phyloP scores from a whole-genome alignment of 2,888 invertebrate genomes.

The Coelopa pilipes region DNA sequence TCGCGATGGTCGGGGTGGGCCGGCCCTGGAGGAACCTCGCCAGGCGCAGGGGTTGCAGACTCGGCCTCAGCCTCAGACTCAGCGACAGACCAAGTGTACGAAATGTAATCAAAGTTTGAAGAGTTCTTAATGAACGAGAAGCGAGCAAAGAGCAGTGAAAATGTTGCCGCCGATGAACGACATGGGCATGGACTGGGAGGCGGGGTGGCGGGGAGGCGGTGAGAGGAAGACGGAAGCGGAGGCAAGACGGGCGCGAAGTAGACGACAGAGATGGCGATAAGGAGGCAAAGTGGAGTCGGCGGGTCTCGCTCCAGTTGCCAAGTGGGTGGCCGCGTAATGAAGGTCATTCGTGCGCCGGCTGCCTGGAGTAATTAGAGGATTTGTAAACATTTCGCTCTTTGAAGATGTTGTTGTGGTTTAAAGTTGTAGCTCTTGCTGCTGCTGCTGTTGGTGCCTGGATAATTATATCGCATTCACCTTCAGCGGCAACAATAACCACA shows the following conservation, averaged over 20 bases:
- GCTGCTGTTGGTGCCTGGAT: too few species aligned
- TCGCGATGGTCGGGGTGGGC: too few species aligned
- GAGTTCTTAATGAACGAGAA: slow-evolving; percentile 1
- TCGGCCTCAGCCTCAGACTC: too few species aligned
- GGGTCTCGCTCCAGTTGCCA: not conserved
- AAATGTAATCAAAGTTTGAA: not conserved
- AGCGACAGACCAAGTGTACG: too few species aligned
- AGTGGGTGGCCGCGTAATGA: slow-evolving; percentile 5
- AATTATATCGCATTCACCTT: too few species aligned
- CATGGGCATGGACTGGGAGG: not conserved
- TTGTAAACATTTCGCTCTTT: slow-evolving; percentile 7
- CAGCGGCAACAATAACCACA: too few species aligned
- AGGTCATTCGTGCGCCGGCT: slow-evolving; percentile 1
- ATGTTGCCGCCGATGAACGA: not conserved
- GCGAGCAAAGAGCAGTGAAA: slow-evolving; percentile 1
- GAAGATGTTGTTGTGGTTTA: not conserved
- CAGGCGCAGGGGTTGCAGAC: too few species aligned
- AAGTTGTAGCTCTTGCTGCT: too few species aligned
- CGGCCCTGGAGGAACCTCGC: too few species aligned
- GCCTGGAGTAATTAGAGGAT: not conserved
- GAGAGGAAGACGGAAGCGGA: slow-evolving; percentile 1
- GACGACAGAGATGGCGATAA: not conserved
- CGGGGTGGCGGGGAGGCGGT: not conserved
- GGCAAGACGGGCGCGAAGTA: too few species aligned
- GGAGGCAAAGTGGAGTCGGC: not conserved